Evolutionary conservation across 2,113 vertebrate species (phyloP).

Genomic region (Macquaria ambigua): DNA sequence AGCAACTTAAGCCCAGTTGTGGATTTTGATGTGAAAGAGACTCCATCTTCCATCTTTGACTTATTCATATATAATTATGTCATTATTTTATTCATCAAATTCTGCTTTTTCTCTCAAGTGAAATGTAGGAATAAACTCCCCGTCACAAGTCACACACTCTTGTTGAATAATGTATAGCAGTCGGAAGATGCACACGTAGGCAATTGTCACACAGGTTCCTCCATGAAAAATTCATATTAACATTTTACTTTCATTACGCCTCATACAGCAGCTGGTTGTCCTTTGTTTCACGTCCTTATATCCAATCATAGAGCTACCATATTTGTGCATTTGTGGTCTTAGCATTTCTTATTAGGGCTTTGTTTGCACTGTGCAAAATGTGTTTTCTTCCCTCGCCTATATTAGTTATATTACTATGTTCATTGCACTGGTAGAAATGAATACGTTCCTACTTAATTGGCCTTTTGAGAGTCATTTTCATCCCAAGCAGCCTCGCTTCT

Average conservation of each 20-base stretch:
- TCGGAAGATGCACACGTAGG: constrained; percentile 71
- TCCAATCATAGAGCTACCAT: constrained; percentile 54
- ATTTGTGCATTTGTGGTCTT: constrained; percentile 45
- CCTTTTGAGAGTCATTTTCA: constrained; percentile 34
- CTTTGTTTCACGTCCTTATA: constrained; percentile 73
- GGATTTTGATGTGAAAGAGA: constrained; percentile 20
- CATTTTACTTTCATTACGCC: constrained; percentile 78
- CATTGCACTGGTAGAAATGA: constrained; percentile 23
- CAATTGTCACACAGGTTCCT: constrained; percentile 78
- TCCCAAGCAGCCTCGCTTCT: not conserved
- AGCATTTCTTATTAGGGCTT: constrained; percentile 40
- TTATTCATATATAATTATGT: constrained; percentile 60
- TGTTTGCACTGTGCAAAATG: constrained; percentile 46
- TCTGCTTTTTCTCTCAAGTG: constrained; percentile 38
- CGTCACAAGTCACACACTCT: constrained; percentile 37
- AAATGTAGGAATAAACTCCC: constrained; percentile 62
- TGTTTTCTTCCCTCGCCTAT: constrained; percentile 28
- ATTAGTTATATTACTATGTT: constrained; percentile 25
- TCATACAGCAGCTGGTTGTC: constrained; percentile 63
- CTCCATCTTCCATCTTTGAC: constrained; percentile 10
- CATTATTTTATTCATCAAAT: constrained; percentile 63
- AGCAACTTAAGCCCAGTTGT: constrained; percentile 5
- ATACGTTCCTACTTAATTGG: constrained; percentile 17
- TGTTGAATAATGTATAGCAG: constrained; percentile 78
- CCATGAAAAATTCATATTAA: constrained; percentile 82